phyloP scores from a whole-genome alignment of 2,113 vertebrate species.

The Myiagra hebetior region DNA sequence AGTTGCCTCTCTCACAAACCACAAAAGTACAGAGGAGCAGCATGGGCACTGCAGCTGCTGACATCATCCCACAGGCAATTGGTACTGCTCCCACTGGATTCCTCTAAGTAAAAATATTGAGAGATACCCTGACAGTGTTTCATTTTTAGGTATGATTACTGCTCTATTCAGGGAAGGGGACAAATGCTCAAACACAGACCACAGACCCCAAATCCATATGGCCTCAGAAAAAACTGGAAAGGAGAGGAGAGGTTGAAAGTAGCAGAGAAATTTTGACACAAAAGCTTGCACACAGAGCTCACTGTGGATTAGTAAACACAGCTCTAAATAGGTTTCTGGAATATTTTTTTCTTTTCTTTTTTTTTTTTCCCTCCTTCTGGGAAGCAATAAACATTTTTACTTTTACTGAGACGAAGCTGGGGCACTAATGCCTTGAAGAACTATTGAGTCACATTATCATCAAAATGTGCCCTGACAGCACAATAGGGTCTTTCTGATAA shows the following conservation, averaged over 20 bases:
- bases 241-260: not conserved
- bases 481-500: not conserved
- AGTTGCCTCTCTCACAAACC: not conserved
- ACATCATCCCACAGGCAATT: not conserved
- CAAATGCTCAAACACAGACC: not conserved
- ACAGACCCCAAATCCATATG: not conserved
- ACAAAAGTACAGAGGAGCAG: not conserved
- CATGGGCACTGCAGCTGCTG: not conserved
- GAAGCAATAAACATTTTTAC: not conserved
- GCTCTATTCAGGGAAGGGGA: not conserved
- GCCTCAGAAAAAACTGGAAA: not conserved
- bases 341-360: not conserved
- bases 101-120: not conserved
- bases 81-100: not conserved
- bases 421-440: conserved; percentile 10
- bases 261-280: not conserved
- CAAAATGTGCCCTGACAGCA: not conserved
- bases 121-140: not conserved
- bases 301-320: not conserved
- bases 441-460: not conserved
- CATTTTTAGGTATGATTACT: not conserved
- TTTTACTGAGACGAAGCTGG: not conserved
- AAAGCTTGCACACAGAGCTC: not conserved
- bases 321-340: not conserved
- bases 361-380: not conserved